Conservation (phyloP, 2,888 invertebrate species). For the Dryobotodes eremita region DNA sequence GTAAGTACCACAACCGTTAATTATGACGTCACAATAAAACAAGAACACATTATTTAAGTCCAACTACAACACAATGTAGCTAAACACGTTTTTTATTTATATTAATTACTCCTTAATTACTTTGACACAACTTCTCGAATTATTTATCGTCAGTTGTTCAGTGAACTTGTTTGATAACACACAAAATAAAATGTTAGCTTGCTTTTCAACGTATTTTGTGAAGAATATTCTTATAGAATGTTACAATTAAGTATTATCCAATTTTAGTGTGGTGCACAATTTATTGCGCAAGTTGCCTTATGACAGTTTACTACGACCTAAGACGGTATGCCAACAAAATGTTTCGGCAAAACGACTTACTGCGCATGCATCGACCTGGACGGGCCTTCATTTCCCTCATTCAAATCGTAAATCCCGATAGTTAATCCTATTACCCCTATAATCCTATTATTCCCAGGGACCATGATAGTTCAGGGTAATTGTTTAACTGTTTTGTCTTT, state of each 20-base stretch:
- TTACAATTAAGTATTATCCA: constrained; percentile 53
- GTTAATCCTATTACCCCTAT: not conserved
- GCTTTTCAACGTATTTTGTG: constrained; percentile 40
- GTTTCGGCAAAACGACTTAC: not conserved
- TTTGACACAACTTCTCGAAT: constrained; percentile 30
- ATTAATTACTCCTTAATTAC: constrained; percentile 52
- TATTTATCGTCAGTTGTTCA: constrained; percentile 27
- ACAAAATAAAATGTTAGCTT: constrained; percentile 46
- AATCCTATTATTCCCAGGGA: too few relatives aligned
- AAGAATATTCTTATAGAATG: constrained; percentile 47
- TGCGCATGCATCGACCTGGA: not conserved
- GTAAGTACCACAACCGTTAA: constrained; percentile 92
- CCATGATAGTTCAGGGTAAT: not conserved
- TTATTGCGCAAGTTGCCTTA: constrained; percentile 11
- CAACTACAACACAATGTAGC: constrained; percentile 38
- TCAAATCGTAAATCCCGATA: not conserved
- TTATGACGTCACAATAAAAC: constrained; percentile 50
- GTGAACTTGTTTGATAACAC: constrained; percentile 24
- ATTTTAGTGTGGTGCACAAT: constrained; percentile 4
- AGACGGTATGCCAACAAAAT: not conserved
- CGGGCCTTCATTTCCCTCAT: not conserved
- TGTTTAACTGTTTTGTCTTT: not conserved
- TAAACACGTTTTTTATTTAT: constrained; percentile 57
- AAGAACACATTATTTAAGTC: constrained; percentile 24
- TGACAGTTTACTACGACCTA: not conserved